phyloP scores from a whole-genome alignment of 2,113 vertebrate genomes.

The Xerus inauris region DNA sequence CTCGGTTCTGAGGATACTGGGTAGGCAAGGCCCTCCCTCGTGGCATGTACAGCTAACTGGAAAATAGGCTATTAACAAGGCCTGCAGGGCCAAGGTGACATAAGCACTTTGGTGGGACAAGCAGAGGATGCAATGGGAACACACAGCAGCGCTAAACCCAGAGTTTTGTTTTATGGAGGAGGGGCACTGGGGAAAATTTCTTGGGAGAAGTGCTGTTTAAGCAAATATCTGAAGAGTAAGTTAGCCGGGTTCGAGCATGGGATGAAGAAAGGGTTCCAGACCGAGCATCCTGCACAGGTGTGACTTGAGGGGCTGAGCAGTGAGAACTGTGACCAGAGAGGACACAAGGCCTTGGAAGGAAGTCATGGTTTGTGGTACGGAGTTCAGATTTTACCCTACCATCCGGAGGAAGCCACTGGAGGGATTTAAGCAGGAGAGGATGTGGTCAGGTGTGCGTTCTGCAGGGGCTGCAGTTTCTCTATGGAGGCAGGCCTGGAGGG shows the following conservation, averaged over 20 bases:
- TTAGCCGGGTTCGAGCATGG: not conserved
- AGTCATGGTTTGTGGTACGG: fast-evolving
- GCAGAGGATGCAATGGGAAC: not conserved
- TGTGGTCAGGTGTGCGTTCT: not conserved
- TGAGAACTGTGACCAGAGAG: not conserved
- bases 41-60: not conserved
- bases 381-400: not conserved
- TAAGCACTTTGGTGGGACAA: not conserved
- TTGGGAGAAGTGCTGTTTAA: not conserved
- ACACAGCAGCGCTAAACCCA: not conserved
- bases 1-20: not conserved
- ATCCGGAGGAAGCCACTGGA: not conserved
- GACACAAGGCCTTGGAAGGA: not conserved
- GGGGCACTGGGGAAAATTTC: not conserved
- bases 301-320: not conserved
- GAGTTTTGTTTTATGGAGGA: not conserved
- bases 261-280: not conserved
- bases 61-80: not conserved
- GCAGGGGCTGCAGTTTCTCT: not conserved
- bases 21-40: not conserved
- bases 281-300: not conserved
- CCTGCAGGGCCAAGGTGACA: not conserved
- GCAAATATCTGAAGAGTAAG: not conserved
- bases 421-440: not conserved
- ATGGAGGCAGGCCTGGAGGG: not conserved